These are phyloP conservation scores for Sylvia borin DNA, from an alignment of 2,797 vertebrate genomes.

Conservation along the genomic window DNA sequence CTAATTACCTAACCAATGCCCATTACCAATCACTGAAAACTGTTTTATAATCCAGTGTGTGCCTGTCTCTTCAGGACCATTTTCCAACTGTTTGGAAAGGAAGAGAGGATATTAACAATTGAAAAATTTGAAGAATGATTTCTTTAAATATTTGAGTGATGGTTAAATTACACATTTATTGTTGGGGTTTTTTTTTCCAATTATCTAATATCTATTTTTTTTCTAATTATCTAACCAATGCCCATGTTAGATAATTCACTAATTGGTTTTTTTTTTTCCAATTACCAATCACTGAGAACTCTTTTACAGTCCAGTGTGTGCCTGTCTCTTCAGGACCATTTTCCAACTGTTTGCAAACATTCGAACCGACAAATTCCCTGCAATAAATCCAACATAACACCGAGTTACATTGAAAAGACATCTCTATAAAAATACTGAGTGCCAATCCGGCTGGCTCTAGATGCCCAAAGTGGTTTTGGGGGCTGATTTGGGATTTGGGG, in stretches of 20 bases:
- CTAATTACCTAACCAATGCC: too few relatives aligned
- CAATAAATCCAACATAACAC: accelerated
- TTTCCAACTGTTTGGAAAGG: not conserved
- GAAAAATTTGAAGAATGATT: not conserved
- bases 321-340: not conserved
- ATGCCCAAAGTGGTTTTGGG: not conserved
- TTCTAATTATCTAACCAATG: not conserved
- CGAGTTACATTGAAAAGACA: not conserved
- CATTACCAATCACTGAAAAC: not conserved
- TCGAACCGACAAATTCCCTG: accelerated
- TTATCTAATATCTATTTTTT: too few relatives aligned
- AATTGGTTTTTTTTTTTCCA: not conserved
- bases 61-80: not conserved
- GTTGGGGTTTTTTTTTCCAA: not conserved
- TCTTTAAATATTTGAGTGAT: not conserved
- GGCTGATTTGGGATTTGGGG: not conserved
- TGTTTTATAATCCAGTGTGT: accelerated
- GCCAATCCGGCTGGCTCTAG: not conserved
- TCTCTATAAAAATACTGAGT: not conserved
- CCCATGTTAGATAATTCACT: not conserved
- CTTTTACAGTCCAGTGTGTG: accelerated
- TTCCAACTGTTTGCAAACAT: not conserved
- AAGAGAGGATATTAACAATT: not conserved
- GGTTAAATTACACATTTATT: not conserved
- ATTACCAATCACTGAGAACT: not conserved